These are phyloP conservation scores for Ascidia mentula DNA, from an alignment of 23 tunicate genomes.

Conservation along the genomic window DNA sequence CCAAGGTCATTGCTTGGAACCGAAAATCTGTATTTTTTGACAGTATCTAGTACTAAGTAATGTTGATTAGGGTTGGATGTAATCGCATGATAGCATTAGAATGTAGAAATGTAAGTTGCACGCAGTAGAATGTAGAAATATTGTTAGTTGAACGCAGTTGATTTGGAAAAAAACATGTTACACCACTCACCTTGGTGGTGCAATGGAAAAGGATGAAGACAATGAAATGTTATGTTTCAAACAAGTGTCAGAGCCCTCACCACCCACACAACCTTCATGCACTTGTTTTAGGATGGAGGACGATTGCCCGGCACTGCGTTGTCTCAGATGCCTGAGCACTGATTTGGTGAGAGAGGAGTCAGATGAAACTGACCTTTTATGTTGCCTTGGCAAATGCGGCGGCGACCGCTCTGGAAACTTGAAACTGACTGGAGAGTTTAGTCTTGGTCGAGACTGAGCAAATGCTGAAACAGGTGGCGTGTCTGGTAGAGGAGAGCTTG, in stretches of 20 bases:
- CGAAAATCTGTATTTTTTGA: too few species aligned
- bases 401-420: conserved; percentile 5
- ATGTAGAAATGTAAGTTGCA: too few species aligned
- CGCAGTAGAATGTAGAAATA: too few species aligned
- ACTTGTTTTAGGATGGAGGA: not conserved
- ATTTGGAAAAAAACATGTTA: too few species aligned
- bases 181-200: conserved; percentile 40
- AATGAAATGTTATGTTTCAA: conserved; percentile 42
- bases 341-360: not conserved
- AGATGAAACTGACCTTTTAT: conserved; percentile 26
- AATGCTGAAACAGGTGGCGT: not conserved
- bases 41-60: too few species aligned
- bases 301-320: not conserved
- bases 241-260: not conserved
- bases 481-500: not conserved
- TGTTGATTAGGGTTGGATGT: too few species aligned
- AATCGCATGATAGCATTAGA: too few species aligned
- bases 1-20: too few species aligned
- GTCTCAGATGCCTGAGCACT: not conserved
- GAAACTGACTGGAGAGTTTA: not conserved
- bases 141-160: too few species aligned
- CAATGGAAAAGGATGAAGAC: conserved; percentile 42
- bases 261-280: not conserved
- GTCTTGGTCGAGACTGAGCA: not conserved
- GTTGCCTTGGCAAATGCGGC: conserved; percentile 8